phyloP scores from a whole-genome alignment of 2,888 invertebrate genomes.

The Agriotes lineatus region DNA sequence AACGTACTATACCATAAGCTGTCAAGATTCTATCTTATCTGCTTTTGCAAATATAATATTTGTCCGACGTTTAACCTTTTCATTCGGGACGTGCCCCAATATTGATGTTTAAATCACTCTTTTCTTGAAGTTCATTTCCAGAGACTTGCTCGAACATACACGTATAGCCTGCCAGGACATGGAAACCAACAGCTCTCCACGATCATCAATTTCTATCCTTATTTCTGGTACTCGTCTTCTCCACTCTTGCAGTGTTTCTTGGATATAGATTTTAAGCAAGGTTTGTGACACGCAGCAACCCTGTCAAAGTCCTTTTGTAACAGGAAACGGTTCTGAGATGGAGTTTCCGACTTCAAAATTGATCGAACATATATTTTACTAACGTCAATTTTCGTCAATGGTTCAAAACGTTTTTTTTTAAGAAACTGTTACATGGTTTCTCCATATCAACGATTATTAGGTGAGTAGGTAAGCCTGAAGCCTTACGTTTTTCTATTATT shows the following conservation, averaged over 20 bases:
- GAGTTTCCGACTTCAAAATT: not conserved
- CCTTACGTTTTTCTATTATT: not conserved
- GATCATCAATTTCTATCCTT: constrained; percentile 28
- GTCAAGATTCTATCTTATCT: no score
- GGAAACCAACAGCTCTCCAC: constrained; percentile 28
- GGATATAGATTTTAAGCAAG: constrained; percentile 18
- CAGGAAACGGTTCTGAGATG: no score
- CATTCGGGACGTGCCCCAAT: not conserved
- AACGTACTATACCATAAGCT: no score
- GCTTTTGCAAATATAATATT: no score
- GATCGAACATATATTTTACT: not conserved
- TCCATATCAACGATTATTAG: not conserved
- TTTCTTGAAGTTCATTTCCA: no score
- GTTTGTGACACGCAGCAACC: constrained; percentile 11
- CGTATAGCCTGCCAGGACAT: constrained; percentile 10
- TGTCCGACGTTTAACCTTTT: not conserved
- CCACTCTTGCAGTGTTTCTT: constrained; percentile 20
- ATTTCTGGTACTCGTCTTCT: constrained; percentile 16
- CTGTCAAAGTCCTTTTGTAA: no score
- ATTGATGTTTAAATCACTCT: no score
- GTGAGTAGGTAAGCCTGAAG: not conserved
- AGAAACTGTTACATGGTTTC: not conserved
- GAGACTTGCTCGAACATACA: no score
- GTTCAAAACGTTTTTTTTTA: not conserved
- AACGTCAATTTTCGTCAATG: not conserved